These are phyloP conservation scores for Quadroppia sp. DNA, from an alignment of 2,888 invertebrate genomes.

Conservation along the genomic window DNA sequence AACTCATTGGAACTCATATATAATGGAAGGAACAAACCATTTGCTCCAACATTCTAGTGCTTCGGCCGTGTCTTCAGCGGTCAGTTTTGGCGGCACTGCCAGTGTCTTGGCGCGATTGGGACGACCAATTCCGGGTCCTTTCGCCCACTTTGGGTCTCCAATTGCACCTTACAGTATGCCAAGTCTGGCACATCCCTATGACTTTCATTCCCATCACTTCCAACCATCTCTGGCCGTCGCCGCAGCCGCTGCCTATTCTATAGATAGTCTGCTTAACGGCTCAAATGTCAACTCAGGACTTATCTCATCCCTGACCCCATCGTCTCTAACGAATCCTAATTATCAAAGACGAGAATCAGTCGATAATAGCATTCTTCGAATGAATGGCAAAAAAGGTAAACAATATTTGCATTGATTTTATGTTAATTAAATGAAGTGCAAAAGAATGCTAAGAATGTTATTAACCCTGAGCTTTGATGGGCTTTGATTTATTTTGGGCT, in stretches of 20 bases:
- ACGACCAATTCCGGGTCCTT: constrained; percentile 47
- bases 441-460: constrained; percentile 5
- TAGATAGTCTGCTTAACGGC: constrained; percentile 46
- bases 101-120: constrained; percentile 46
- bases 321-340: constrained; percentile 23
- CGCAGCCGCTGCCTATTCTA: constrained; percentile 45
- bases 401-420: not conserved
- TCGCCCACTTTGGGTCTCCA: constrained; percentile 48
- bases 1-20: not conserved
- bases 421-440: not conserved
- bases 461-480: constrained; percentile 19
- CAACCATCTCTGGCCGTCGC: constrained; percentile 40
- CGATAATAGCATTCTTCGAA: constrained; percentile 22
- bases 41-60: constrained; percentile 38
- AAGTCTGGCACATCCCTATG: constrained; percentile 28
- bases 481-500: constrained; percentile 33
- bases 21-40: constrained; percentile 41
- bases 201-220: constrained; percentile 30
- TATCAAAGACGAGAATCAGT: constrained; percentile 36
- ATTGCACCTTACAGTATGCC: constrained; percentile 48
- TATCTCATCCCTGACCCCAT: constrained; percentile 41
- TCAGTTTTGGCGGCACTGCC: constrained; percentile 40
- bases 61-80: constrained; percentile 29
- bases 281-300: constrained; percentile 43
- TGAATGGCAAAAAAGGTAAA: constrained; percentile 44